Evolutionary conservation across 2,113 vertebrate genomes (phyloP).

Genomic region (Elephantulus edwardii): DNA sequence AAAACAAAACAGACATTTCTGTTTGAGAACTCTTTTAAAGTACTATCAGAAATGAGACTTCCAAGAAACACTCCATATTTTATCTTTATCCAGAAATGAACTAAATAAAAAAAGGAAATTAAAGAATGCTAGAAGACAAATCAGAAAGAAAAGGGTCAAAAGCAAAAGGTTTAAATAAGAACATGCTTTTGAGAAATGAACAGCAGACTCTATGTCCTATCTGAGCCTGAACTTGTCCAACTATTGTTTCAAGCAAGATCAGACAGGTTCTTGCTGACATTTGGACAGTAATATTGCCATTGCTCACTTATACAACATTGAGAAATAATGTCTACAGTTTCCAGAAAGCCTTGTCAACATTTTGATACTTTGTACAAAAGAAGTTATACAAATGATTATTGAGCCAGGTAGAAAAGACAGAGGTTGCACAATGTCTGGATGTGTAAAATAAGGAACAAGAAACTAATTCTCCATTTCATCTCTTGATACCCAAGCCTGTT

Average conservation of each 20-base stretch:
- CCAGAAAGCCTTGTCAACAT: background rate
- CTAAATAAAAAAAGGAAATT: background rate
- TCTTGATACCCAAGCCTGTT: background rate
- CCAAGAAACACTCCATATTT: slow-evolving; percentile 18
- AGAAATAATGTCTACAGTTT: slow-evolving; percentile 13
- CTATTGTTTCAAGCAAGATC: slow-evolving; percentile 42
- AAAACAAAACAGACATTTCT: background rate
- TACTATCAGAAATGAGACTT: background rate
- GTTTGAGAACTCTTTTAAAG: background rate
- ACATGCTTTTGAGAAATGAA: slow-evolving; percentile 1
- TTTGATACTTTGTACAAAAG: slow-evolving; percentile 27
- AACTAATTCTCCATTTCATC: background rate
- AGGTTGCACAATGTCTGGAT: background rate
- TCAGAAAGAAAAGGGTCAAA: slow-evolving; percentile 16
- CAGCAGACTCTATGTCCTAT: background rate
- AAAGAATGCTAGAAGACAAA: slow-evolving; percentile 6
- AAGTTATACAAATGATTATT: slow-evolving; percentile 7
- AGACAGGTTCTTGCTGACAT: slow-evolving; percentile 25
- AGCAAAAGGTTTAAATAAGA: background rate
- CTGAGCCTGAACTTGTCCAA: background rate
- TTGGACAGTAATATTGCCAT: background rate
- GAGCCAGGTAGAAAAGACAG: background rate
- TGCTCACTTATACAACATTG: background rate
- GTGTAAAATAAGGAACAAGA: background rate
- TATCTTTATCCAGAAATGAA: background rate